Base-by-base conservation (phyloP, 2,113 vertebrate genomes). In the Oplegnathus fasciatus region DNA sequence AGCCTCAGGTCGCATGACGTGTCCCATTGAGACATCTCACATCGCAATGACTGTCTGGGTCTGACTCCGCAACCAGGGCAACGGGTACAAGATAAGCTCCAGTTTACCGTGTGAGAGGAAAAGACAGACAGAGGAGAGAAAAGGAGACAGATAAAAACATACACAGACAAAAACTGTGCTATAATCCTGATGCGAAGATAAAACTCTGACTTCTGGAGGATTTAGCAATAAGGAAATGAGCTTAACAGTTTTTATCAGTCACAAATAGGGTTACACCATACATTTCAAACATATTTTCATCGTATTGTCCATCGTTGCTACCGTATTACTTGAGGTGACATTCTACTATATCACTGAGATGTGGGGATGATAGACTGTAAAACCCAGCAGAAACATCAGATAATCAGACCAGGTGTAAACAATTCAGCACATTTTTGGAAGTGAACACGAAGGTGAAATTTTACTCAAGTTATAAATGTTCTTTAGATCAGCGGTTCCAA, bases 31-130 rank as follows among this genome's bases (percentile, higher is more conserved):
- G 88, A 93, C 70, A 50, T 88, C 72, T 86, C 80, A 58, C 80
- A 84, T 87, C 61, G 7, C 81, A 75, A 57, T 20, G 80, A 70
- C 82, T 88, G 90, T 91, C 86, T 92, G 83, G 62, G 78, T 89
- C 80, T 87, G 82, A 89, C 30, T 87, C 42, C 40, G 82, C 80
- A 66, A 82, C 74, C 84, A 78, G 83, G 82, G 78, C 90, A 86
- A 80, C 48, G 17, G 64, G 57, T 62, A 42, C 60, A 62, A 66
- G 87, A 89, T 86, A 90, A 86, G 67, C 84, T 60, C n/a, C 52
- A 20, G 72, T 77, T 69, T 62, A 57, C 80, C 84, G 78, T 22
- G 37, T 15, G 13, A 64, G 76, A 48, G 58, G 74, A 26, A 55
- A 46, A 60, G 30, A 72, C 17, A 76, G 50, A 32, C 42, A 48